Evolutionary conservation across 64 coral and sea anemone species (phyloP).

Genomic region (Platygyra sinensis): DNA sequence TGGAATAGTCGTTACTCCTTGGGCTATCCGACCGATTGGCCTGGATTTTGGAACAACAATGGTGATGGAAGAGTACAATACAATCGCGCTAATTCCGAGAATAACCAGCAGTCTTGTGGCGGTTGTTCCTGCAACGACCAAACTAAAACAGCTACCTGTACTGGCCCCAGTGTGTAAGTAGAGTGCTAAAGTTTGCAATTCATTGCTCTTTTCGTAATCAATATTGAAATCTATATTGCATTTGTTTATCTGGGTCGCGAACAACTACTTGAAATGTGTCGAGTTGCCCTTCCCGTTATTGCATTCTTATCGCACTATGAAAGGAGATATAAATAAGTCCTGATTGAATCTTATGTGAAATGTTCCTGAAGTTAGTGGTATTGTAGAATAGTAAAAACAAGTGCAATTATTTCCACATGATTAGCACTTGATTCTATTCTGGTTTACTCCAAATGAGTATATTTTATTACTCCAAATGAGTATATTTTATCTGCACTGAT

Average conservation of each 20-base stretch:
- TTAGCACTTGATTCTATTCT: no score
- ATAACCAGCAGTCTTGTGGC: not conserved
- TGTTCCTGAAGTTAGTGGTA: no score
- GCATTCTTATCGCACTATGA: no score
- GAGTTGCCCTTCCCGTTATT: no score
- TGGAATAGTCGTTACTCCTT: slow-evolving; percentile 79
- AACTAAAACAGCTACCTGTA: slow-evolving; percentile 38
- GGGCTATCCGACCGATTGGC: slow-evolving; percentile 65
- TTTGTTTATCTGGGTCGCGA: not conserved
- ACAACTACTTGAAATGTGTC: no score
- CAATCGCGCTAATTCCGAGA: slow-evolving; percentile 12
- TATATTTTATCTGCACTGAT: no score
- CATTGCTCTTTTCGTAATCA: not conserved
- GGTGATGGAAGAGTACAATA: slow-evolving; percentile 27
- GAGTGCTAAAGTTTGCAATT: not conserved
- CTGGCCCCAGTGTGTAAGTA: slow-evolving; percentile 37
- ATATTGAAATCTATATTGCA: not conserved
- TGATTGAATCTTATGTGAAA: no score
- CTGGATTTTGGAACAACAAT: slow-evolving; percentile 75
- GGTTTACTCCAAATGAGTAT: no score
- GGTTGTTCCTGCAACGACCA: slow-evolving; percentile 52
- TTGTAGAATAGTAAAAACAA: no score
- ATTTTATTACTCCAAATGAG: no score
- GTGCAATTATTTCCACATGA: no score
- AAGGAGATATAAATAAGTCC: no score